Percentiles rank a stretch among this genome's conserved stretches.
Evolutionary conservation across 2,113 vertebrate genomes (phyloP).

Genomic region (Leucopternis melanops): DNA sequence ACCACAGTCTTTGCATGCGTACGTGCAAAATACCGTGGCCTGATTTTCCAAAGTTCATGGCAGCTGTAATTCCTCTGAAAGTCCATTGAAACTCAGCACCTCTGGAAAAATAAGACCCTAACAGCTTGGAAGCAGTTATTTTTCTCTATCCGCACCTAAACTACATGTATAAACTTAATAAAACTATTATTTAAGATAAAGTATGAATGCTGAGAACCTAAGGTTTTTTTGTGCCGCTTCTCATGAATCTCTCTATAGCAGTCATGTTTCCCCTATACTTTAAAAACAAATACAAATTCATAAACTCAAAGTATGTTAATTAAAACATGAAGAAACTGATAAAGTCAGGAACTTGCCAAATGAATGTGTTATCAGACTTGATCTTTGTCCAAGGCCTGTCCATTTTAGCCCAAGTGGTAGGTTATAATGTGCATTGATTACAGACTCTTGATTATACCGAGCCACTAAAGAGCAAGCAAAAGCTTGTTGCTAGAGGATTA

Average conservation of each 20-base stretch:
- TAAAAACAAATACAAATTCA: not conserved
- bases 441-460: not conserved
- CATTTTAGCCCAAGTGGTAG: not conserved
- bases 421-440: conserved; percentile 31
- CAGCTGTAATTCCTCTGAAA: not conserved
- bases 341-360: not conserved
- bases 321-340: not conserved
- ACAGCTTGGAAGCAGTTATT: not conserved
- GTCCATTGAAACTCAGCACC: not conserved
- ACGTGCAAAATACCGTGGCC: not conserved
- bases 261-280: not conserved
- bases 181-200: not conserved
- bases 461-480: not conserved
- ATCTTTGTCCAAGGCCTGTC: conserved; percentile 23
- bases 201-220: not conserved
- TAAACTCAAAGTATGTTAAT: not conserved
- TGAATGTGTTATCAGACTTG: not conserved
- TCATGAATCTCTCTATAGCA: not conserved
- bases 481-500: conserved; percentile 36
- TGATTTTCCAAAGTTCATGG: not conserved
- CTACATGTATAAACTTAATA: not conserved
- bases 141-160: not conserved
- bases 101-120: not conserved
- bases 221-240: not conserved
- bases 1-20: not conserved